Evolutionary conservation across 2,888 invertebrate genomes (phyloP), one percentile per base, ranked within the genome.

Genomic region (Netelia inedita): DNA sequence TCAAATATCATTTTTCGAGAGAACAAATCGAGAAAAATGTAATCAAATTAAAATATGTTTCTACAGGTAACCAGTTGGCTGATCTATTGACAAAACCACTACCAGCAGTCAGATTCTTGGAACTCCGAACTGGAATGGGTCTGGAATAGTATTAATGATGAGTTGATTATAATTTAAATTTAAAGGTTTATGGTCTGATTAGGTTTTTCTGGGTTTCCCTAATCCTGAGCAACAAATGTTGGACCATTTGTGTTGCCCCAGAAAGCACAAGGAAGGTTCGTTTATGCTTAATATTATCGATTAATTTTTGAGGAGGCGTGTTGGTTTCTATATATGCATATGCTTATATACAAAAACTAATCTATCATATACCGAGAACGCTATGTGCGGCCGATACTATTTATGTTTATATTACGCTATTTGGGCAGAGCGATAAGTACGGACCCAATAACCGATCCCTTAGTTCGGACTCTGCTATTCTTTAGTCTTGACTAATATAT

Each of bases 261-360:
- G 81, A 83, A 41, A 78, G 82, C 41, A 11, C 72, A 59, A 69
- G 80, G n/a, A 69, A 53, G 23, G 69, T 69, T 28, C 14, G 1
- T 21, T 61, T 10, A 73, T 83, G 2, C 83, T 83, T 61, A 85
- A 83, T 57, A 21, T 87, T 28, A 21, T 85, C 53, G 84, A 79
- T 75, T 74, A 84, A 14, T 46, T 88, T 53, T 87, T 87, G 79
- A 86, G 87, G 19, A 28, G 85, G 14, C 73, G 57, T 73, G 23
- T 69, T 69, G 69, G 69, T 53, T 66, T 53, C 14, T 14, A 0
- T 53, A 11, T 53, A 53, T 53, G n/a, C 14, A 53, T 53, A 53
- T 53, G 53, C n/a, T 1, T 53, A 6, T 53, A n/a, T 53, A n/a
- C n/a, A 53, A n/a, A 53, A 53, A 53, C 2, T 53, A 53, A 53